Evolutionary conservation across 2,113 vertebrate genomes (phyloP).

Genomic region (Gobiocypris rarus): DNA sequence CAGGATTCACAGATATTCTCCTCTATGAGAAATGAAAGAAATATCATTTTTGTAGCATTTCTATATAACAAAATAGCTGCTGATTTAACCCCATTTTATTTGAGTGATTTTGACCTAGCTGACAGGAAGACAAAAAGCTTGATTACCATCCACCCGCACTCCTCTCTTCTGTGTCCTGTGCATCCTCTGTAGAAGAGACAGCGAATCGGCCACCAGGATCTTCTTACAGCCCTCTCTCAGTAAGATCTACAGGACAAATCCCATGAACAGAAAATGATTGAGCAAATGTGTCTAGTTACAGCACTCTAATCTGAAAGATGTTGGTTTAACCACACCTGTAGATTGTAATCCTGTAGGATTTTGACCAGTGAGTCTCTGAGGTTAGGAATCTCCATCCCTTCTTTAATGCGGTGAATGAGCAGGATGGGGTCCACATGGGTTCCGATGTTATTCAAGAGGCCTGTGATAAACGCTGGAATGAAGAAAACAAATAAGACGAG

Average conservation of each 20-base stretch:
- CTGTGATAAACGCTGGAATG: constrained; percentile 92
- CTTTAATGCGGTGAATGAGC: constrained; percentile 95
- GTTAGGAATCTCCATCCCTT: constrained; percentile 99
- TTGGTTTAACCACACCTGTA: constrained; percentile 80
- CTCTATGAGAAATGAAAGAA: constrained; percentile 78
- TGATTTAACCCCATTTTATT: background rate
- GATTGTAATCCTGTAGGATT: constrained; percentile 98
- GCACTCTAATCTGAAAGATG: background rate
- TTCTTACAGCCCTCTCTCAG: constrained; percentile 97
- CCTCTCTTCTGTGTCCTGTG: constrained; percentile 94
- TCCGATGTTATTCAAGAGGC: constrained; percentile 96
- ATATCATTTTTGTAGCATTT: background rate
- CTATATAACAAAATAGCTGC: background rate
- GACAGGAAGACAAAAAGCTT: too few species aligned
- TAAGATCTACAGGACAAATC: constrained; percentile 81
- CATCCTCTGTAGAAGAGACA: constrained; percentile 95
- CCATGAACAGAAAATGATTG: background rate
- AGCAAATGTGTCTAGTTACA: background rate
- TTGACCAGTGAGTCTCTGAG: constrained; percentile 96
- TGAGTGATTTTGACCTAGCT: background rate
- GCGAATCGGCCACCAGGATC: constrained; percentile 94
- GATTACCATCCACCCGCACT: constrained; percentile 87
- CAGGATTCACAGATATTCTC: constrained; percentile 96
- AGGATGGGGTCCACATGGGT: constrained; percentile 97
- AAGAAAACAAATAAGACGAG: constrained; percentile 21